Percentiles rank a stretch among this genome's conserved stretches.
Conservation (phyloP, 1,140 invertebrate genomes). For the Goniozus legneri region DNA sequence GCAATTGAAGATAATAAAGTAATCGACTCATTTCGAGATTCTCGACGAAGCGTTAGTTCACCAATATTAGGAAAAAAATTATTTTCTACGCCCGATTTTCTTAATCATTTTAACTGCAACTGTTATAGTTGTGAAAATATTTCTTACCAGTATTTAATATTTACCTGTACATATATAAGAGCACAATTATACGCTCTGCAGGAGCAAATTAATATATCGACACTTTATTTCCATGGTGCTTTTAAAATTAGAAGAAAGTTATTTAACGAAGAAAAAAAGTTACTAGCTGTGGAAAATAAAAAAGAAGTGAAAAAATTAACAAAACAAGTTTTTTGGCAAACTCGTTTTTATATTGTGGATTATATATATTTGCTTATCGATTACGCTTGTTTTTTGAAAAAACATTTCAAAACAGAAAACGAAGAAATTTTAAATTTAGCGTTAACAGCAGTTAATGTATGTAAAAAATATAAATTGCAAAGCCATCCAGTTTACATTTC, state of each 20-base stretch:
- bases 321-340: slow-evolving; percentile 14
- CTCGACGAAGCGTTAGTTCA: slow-evolving; percentile 25
- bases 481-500: slow-evolving; percentile 31
- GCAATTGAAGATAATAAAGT: slow-evolving; percentile 1
- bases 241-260: slow-evolving; percentile 30
- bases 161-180: slow-evolving; percentile 33
- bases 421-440: slow-evolving; percentile 15
- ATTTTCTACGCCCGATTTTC: slow-evolving; percentile 35
- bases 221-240: slow-evolving; percentile 41
- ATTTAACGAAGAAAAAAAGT: slow-evolving; percentile 18
- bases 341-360: slow-evolving; percentile 25
- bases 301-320: neutral
- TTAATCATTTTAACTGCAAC: slow-evolving; percentile 30
- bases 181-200: slow-evolving; percentile 40
- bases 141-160: slow-evolving; percentile 37
- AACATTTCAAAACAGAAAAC: neutral
- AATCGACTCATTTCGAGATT: slow-evolving; percentile 23
- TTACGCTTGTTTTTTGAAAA: slow-evolving; percentile 28
- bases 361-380: slow-evolving; percentile 33
- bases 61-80: slow-evolving; percentile 32
- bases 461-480: slow-evolving; percentile 24
- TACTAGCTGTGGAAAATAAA: slow-evolving; percentile 14
- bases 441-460: slow-evolving; percentile 21
- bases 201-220: slow-evolving; percentile 20
- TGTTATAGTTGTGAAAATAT: slow-evolving; percentile 41